phyloP scores from a whole-genome alignment of 2,888 invertebrate species.

The Andrena minutula region DNA sequence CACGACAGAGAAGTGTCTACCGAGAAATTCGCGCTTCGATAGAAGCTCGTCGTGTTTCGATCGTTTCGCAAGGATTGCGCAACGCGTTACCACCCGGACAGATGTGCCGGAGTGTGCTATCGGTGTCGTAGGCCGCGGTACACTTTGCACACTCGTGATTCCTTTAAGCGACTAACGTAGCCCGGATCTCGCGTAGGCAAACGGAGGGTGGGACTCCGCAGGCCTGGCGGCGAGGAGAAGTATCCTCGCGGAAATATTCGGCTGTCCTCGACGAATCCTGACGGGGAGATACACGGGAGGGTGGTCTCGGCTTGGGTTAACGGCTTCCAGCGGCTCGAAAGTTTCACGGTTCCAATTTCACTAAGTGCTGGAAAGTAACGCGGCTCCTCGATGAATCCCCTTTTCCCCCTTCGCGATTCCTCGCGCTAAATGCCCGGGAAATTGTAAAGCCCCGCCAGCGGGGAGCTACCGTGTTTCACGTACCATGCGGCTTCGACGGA shows the following conservation, averaged over 20 bases:
- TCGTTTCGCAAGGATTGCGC: too few relatives aligned
- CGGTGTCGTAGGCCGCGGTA: too few relatives aligned
- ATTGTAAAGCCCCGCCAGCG: too few relatives aligned
- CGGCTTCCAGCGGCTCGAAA: slow-evolving; percentile 41
- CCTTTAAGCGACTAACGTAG: not conserved
- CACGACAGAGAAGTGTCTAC: too few relatives aligned
- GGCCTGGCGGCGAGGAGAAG: not conserved
- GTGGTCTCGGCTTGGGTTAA: slow-evolving; percentile 36
- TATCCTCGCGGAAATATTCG: slow-evolving; percentile 4
- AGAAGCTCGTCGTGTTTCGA: too few relatives aligned
- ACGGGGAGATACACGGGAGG: not conserved
- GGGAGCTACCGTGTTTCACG: not conserved
- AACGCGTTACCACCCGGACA: too few relatives aligned
- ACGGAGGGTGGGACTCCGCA: not conserved
- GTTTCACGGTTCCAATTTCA: slow-evolving; percentile 63
- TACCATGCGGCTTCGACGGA: not conserved
- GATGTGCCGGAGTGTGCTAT: too few relatives aligned
- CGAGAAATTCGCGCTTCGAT: too few relatives aligned
- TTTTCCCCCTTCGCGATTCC: not conserved
- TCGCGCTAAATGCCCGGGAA: not conserved
- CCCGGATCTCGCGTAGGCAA: not conserved
- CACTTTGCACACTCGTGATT: not conserved
- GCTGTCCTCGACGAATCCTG: slow-evolving; percentile 2
- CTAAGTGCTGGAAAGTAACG: slow-evolving; percentile 63
- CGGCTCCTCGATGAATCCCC: not conserved